Percentiles rank a stretch among this genome's conserved stretches.
Conservation (phyloP, 2,888 invertebrate genomes). For the Harmothoe impar region DNA sequence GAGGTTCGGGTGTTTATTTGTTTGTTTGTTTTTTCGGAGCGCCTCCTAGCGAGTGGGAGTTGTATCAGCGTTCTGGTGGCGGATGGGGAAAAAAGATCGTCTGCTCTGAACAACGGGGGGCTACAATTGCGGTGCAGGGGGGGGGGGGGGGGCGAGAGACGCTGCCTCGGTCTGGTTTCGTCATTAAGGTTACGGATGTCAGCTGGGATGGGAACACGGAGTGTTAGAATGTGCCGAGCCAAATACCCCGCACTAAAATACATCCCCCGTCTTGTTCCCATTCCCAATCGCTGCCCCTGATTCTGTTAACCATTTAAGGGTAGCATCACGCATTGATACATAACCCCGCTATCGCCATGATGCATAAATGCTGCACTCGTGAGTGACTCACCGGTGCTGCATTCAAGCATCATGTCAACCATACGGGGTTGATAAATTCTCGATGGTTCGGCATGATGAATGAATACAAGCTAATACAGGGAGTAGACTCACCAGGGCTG, state of each 20-base stretch:
- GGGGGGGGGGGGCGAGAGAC: background rate
- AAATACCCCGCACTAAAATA: background rate
- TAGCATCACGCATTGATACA: too few relatives aligned
- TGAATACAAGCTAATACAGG: too few relatives aligned
- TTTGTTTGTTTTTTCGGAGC: conserved; percentile 5
- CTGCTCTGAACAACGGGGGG: conserved; percentile 33
- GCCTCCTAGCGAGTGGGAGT: background rate
- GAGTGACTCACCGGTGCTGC: too few relatives aligned
- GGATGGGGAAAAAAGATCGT: background rate
- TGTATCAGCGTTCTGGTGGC: background rate
- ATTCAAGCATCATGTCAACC: too few relatives aligned
- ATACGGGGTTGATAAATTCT: too few relatives aligned
- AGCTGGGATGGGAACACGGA: background rate
- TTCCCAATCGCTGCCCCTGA: background rate
- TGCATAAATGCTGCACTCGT: too few relatives aligned
- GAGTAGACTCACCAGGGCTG: too few relatives aligned
- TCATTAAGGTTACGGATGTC: conserved; percentile 42
- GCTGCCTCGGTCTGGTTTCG: conserved; percentile 10
- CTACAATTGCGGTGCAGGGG: background rate
- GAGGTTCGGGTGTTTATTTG: background rate
- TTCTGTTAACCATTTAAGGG: background rate
- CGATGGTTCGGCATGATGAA: too few relatives aligned
- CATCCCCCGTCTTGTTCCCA: background rate
- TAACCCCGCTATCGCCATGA: too few relatives aligned
- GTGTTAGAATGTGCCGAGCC: background rate